Evolutionary conservation across 1,140 invertebrate species (phyloP), one percentile per base, ranked within the genome.

Genomic region (Lordiphosa mommai): DNA sequence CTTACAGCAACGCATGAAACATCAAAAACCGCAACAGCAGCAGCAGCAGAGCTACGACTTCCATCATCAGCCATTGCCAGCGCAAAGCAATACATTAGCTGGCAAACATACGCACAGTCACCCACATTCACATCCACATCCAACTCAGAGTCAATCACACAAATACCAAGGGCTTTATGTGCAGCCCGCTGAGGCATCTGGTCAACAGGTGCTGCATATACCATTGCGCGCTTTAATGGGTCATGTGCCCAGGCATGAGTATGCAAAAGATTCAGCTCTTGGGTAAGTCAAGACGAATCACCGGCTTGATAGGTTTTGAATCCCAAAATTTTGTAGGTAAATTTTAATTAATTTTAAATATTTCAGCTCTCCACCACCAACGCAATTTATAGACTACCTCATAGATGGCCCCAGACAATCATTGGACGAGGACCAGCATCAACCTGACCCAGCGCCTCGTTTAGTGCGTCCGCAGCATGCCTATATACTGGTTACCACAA

Each of bases 1-100:
- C 61, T 86, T 88, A 51, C 79, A 87, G 38, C 84, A 88, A 63
- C 87, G 86, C 46, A 72, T 87, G 70, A 84, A 73, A 52, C 69
- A 72, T 49, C 79, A 88, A 12, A 70, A 76, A 13, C 82, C 88
- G 29, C 76, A 72, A 23, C 79, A 87, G 13, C 64, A 71, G n/a
- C 67, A 77, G 14, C 66, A 84, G 10, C 72, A 67, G 14, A 50
- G 49, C 55, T 47, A 60, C 13, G 36, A 47, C 30, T 66, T 43
- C 13, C 61, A 77, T 7, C 57, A 56, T 7, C 66, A 59, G 14
- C 56, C 46, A 46, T 32, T 53, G 61, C 43, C 61, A 38, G 68
- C 56, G 44, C 73, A 79, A 72, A 86, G 73, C 68, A 77, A 65
- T 67, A 76, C 74, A 43, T 55, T 72, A 46, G 34, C 64, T 53